Conservation (phyloP, 92 coral and sea anemone genomes). For the Zoanthus sansibaricus region DNA sequence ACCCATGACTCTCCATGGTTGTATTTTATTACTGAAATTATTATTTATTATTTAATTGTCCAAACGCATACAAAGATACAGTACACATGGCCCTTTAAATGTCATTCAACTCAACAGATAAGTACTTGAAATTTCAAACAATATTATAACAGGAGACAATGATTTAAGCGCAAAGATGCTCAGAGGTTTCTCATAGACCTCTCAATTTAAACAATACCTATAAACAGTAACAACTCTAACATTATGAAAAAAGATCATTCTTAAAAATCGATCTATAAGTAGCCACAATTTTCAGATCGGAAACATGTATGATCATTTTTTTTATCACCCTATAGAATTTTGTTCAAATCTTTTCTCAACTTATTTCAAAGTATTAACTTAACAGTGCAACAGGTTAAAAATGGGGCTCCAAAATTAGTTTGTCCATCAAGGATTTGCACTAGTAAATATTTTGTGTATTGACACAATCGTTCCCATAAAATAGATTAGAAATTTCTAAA, state of each 20-base stretch:
- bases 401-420: too few relatives aligned
- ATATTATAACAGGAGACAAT: constrained; percentile 29
- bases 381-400: too few relatives aligned
- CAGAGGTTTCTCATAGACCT: constrained; percentile 35
- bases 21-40: constrained; percentile 24
- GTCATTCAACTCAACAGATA: constrained; percentile 22
- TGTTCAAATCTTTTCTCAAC: too few relatives aligned
- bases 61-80: constrained; percentile 16
- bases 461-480: too few relatives aligned
- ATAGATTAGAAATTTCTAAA: too few relatives aligned
- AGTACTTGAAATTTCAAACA: constrained; percentile 30
- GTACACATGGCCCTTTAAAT: constrained; percentile 16
- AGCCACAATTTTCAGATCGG: constrained; percentile 18
- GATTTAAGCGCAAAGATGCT: constrained; percentile 27
- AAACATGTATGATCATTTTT: constrained; percentile 16
- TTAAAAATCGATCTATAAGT: constrained; percentile 18
- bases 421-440: too few relatives aligned
- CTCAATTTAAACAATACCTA: constrained; percentile 24
- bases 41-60: neutral
- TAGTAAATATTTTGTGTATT: too few relatives aligned
- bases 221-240: neutral
- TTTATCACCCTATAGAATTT: neutral
- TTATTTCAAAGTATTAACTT: too few relatives aligned
- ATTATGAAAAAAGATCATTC: constrained; percentile 29
- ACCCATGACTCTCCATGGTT: constrained; percentile 29